phyloP scores from a whole-genome alignment of 1,140 invertebrate species.

The Drosophila navojoa region DNA sequence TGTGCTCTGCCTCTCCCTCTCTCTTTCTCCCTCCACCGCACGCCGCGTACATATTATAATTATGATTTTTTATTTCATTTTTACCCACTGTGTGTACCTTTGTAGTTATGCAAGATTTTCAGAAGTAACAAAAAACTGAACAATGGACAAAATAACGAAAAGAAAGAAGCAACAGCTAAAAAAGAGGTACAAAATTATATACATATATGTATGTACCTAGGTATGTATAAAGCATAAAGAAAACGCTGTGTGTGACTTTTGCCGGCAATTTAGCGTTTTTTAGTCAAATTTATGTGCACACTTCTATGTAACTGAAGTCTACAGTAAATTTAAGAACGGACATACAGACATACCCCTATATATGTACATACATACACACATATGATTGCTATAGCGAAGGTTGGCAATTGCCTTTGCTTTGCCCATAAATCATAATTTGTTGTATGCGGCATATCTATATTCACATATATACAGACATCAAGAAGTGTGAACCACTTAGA shows the following conservation, averaged over 20 bases:
- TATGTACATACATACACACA: not conserved
- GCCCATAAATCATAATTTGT: conserved; percentile 34
- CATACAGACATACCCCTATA: not conserved
- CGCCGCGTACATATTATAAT: conserved; percentile 3
- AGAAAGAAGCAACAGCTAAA: conserved; percentile 10
- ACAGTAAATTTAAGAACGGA: conserved; percentile 15
- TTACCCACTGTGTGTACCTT: conserved; percentile 15
- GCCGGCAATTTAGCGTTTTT: conserved; percentile 31
- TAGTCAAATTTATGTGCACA: conserved; percentile 36
- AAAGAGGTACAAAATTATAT: not conserved
- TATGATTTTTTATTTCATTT: conserved; percentile 3
- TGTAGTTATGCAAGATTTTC: conserved; percentile 41
- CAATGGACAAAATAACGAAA: conserved; percentile 29
- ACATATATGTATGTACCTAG: too few relatives aligned
- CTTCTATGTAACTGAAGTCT: conserved; percentile 15
- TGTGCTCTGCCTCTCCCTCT: not conserved
- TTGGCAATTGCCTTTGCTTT: conserved; percentile 5
- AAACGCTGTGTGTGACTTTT: conserved; percentile 56
- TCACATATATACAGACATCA: not conserved
- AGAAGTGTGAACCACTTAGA: conserved; percentile 21
- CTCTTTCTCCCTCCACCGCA: too few relatives aligned
- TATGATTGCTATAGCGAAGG: conserved; percentile 1
- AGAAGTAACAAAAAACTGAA: conserved; percentile 48
- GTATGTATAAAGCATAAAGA: not conserved
- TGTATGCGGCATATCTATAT: conserved; percentile 9